These are phyloP conservation scores for Aplysina aerophoba DNA, from an alignment of 37 sponge, comb jelly and placozoan species.

Conservation along the genomic window DNA sequence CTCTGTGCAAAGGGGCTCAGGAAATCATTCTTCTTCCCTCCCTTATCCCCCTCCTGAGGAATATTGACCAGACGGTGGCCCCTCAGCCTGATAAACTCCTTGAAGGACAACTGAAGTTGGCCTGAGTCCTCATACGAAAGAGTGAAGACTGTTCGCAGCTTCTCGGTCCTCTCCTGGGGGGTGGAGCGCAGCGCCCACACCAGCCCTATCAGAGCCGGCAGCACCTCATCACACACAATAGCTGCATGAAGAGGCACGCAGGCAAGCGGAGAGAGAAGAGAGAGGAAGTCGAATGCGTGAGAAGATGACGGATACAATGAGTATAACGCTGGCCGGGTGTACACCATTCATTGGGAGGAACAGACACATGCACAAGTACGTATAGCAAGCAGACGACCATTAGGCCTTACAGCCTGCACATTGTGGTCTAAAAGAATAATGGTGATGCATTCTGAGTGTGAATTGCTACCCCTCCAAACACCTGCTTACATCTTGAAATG, in stretches of 20 bases:
- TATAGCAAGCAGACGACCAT: no score
- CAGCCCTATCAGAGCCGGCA: conserved; percentile 52
- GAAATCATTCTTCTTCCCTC: neutral
- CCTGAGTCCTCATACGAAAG: neutral
- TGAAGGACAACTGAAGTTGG: neutral
- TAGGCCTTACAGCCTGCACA: no score
- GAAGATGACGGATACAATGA: no score
- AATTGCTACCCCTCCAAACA: no score
- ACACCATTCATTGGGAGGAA: no score
- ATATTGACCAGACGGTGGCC: neutral
- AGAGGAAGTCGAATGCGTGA: no score
- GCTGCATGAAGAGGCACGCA: neutral
- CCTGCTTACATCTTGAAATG: no score
- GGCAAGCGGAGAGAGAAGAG: neutral
- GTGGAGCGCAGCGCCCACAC: conserved; percentile 36
- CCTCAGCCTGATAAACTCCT: neutral
- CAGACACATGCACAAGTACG: no score
- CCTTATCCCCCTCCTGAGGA: neutral
- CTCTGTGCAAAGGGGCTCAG: neutral
- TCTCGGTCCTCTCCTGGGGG: neutral
- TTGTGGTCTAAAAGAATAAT: no score
- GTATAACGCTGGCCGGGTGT: no score
- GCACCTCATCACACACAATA: conserved; percentile 12
- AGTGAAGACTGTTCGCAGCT: neutral
- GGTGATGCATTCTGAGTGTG: no score